Evolutionary conservation across 2,797 vertebrate genomes (phyloP).

Genomic region (Coendou prehensilis): DNA sequence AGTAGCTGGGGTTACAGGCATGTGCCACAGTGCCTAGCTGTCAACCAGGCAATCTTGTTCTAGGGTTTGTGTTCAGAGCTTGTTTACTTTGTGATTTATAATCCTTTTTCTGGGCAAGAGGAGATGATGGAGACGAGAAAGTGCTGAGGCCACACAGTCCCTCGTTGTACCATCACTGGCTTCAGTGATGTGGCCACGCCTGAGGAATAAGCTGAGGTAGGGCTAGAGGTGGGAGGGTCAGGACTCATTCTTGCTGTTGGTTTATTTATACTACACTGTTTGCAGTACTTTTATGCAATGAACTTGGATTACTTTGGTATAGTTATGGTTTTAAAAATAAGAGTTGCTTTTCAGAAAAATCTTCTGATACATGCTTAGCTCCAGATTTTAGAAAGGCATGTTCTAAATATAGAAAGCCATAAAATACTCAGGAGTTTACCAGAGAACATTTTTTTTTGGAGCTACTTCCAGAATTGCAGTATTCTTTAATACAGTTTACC

Average conservation of each 20-base stretch:
- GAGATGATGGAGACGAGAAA: neutral
- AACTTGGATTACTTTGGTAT: slow-evolving; percentile 37
- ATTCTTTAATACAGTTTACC: slow-evolving; percentile 5
- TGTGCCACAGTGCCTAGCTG: neutral
- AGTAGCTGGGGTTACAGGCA: neutral
- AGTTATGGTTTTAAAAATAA: slow-evolving; percentile 60
- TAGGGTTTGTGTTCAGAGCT: neutral
- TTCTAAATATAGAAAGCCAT: slow-evolving; percentile 66
- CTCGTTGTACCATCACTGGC: accelerated
- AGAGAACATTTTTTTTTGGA: slow-evolving; percentile 3
- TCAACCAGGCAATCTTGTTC: neutral
- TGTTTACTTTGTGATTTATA: neutral
- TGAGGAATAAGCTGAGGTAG: neutral
- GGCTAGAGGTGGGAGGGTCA: neutral
- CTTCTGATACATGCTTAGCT: slow-evolving; percentile 57
- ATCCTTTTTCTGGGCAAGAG: neutral
- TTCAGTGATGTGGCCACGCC: neutral
- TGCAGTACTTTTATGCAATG: neutral
- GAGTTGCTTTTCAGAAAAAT: slow-evolving; percentile 61
- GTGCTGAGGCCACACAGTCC: neutral
- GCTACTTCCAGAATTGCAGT: slow-evolving; percentile 19
- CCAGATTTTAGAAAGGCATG: slow-evolving; percentile 51
- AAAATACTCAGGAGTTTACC: slow-evolving; percentile 44
- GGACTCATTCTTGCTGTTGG: neutral
- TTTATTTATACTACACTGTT: slow-evolving; percentile 6